Base-by-base conservation (phyloP, 2,888 invertebrate species). In the Diploptera punctata region DNA sequence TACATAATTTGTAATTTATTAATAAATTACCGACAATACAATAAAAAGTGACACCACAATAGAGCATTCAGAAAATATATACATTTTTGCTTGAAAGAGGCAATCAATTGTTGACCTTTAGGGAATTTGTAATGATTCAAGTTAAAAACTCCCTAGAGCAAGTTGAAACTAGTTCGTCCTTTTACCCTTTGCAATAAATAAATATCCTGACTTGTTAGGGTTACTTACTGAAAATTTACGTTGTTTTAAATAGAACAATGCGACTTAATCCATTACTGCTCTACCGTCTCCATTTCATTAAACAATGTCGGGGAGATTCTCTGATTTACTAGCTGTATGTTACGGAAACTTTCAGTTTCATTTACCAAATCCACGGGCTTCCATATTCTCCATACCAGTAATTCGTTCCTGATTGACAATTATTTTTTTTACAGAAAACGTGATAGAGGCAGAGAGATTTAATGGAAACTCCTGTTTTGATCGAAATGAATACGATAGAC, bases 341-440 rank as follows among this genome's bases (percentile, higher is more conserved):
- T 65, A 65, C 26, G 44, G 26, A 44, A 43, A 24, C 43, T 65
- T 65, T 65, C 44, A 65, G 65, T 47, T 65, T 65, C 44, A 26
- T 44, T 65, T 44, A 65, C 65, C 65, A 65, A 44, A 65, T 47
- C 65, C 65, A 26, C 24, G 10, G 21, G 9, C 52, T 52, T 24
- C 24, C 16, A 24, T 21, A 26, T n/a, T 13, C n/a, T 52, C 52
- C n/a, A 24, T 24, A 24, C 26, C 65, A 43, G 24, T 47, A 44
- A 65, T 65, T 44, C 65, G 44, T 26, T 44, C 26, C 44, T 65
- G 65, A 65, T 65, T 65, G 65, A 65, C 65, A 65, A 65, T 65
- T 44, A 65, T 65, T 65, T n/a, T n/a, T n/a, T 65, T 65, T 65
- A 57, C 31, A 57, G 57, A 57, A 57, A 57, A 57, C 57, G 57